Evolutionary conservation across 2,888 invertebrate genomes (phyloP).

Genomic region (Agelastica alni): DNA sequence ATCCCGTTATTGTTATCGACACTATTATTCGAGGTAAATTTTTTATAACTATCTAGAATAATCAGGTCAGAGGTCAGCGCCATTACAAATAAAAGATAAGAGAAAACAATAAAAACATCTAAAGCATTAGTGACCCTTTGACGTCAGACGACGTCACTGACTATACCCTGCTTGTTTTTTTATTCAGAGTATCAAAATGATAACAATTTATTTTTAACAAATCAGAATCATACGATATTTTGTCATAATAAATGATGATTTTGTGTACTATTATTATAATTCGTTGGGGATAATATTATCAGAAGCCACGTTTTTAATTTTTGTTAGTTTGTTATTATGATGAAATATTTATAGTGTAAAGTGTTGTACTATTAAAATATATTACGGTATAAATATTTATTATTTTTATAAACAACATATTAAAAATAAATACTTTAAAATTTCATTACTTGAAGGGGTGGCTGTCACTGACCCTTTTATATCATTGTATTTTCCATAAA

Average conservation of each 20-base stretch:
- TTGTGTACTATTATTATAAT: background rate
- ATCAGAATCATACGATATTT: constrained; percentile 14
- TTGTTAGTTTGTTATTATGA: too few species aligned
- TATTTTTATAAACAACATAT: too few species aligned
- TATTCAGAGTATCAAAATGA: constrained; percentile 3
- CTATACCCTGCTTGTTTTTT: constrained; percentile 16
- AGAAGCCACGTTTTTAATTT: too few species aligned
- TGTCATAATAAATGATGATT: constrained; percentile 4
- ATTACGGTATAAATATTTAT: too few species aligned
- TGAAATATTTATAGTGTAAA: background rate
- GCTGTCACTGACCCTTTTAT: too few species aligned
- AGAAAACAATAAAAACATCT: constrained; percentile 4
- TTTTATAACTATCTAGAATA: constrained; percentile 10
- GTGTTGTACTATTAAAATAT: too few species aligned
- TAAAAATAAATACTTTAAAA: too few species aligned
- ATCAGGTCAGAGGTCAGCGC: constrained; percentile 5
- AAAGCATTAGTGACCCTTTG: constrained; percentile 7
- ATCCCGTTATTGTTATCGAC: background rate
- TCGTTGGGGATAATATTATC: background rate
- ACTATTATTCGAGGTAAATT: constrained; percentile 10
- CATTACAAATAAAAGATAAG: constrained; percentile 14
- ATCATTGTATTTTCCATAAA: too few species aligned
- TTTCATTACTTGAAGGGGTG: too few species aligned
- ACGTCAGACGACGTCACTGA: constrained; percentile 17
- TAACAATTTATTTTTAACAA: constrained; percentile 13